Evolutionary conservation across 2,797 vertebrate genomes (phyloP), one percentile per base, ranked within the genome.

Genomic region (Erethizon dorsatum): DNA sequence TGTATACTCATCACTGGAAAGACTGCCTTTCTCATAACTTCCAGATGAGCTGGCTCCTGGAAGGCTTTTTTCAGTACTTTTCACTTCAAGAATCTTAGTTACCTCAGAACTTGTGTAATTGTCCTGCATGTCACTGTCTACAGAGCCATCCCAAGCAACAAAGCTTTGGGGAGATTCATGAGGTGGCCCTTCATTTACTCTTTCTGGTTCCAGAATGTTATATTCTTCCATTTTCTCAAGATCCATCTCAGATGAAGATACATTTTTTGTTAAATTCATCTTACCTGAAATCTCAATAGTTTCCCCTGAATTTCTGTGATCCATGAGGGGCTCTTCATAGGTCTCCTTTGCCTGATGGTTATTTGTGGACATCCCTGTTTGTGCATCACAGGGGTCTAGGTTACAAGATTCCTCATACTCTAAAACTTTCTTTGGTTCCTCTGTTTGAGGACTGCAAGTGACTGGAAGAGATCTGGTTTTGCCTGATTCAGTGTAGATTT

Each of bases 1-100:
- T 90, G 98, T 98, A 97, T 98, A 99, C 94, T 99, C 98, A 61
- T 99, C 98, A 69, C 98, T 97, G 79, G 99, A 99, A 95, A 99
- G 96, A 97, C 98, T 99, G n/a, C 97, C 97, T 97, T 95, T 97
- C 69, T 98, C 98, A 80, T 96, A 88, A 71, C 96, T 98, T 97
- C 82, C 98, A 54, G 96, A 75, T 71, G 97, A 97, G 91, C 31
- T 91, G 78, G 91, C 92, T 95, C 87, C 89, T 59, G 86, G 97
- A 97, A 97, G 31, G 31, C 83, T 97, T 5, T 91, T 97, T 77
- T 96, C 86, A 18, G 92, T 95, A 91, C 92, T 96, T 77, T 95
- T 91, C 56, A 93, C 83, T 96, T 98, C 97, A 93, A 97, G 94
- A 57, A 85, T 69, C 94, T 97, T 67, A 8, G 97, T 96, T 92